Evolutionary conservation across 2,888 invertebrate genomes (phyloP).

Genomic region (Phyllotreta cruciferae): DNA sequence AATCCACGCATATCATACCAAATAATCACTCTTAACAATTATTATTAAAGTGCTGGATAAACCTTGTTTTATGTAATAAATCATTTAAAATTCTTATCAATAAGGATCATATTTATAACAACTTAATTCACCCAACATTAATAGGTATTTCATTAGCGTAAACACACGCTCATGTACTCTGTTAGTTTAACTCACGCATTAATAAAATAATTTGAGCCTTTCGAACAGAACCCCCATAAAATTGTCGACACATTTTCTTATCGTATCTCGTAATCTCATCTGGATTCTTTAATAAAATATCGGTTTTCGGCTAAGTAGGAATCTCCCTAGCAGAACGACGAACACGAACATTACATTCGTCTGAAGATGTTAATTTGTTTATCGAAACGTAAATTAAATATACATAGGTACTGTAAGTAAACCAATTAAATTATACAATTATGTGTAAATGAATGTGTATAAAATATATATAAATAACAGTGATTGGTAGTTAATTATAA

Average conservation of each 20-base stretch:
- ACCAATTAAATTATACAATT: too few relatives aligned
- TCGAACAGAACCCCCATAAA: constrained; percentile 44
- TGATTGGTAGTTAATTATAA: constrained; percentile 12
- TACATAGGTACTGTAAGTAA: too few relatives aligned
- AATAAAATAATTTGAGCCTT: constrained; percentile 38
- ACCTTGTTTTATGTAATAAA: too few relatives aligned
- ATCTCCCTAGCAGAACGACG: constrained; percentile 30
- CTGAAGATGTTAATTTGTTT: constrained; percentile 5
- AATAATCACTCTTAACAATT: constrained; percentile 1
- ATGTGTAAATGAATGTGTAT: too few relatives aligned
- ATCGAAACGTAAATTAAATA: too few relatives aligned
- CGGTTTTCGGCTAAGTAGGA: constrained; percentile 41
- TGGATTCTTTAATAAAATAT: constrained; percentile 47
- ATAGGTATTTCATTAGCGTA: constrained; percentile 34
- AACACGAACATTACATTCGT: constrained; percentile 12
- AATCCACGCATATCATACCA: not conserved
- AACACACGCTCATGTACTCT: constrained; percentile 28
- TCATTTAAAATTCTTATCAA: not conserved
- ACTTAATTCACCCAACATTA: constrained; percentile 32
- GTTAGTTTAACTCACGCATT: constrained; percentile 37
- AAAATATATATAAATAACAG: not conserved
- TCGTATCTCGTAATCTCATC: constrained; percentile 49
- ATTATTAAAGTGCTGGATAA: not conserved
- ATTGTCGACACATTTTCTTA: constrained; percentile 47
- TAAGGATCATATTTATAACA: constrained; percentile 22